Evolutionary conservation across 1,140 invertebrate species (phyloP).

Genomic region (Neodiprion fabricii): DNA sequence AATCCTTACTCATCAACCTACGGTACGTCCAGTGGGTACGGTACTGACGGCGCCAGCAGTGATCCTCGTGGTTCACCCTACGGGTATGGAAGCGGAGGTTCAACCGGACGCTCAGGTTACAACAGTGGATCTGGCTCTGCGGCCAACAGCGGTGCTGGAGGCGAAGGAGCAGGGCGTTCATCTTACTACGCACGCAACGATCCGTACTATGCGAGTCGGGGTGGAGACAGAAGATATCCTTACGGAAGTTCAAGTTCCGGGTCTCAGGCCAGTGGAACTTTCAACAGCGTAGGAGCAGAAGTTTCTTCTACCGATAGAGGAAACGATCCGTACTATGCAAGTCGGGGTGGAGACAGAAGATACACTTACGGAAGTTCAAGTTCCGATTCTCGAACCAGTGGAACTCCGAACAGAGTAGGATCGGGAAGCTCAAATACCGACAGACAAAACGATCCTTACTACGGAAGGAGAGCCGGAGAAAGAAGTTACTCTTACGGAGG

Average conservation of each 20-base stretch:
- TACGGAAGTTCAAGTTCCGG: not conserved
- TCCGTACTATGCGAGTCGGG: not conserved
- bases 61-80: not conserved
- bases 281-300: not conserved
- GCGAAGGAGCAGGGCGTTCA: not conserved
- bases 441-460: not conserved
- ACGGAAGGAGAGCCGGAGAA: not conserved
- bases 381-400: not conserved
- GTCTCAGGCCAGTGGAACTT: not conserved
- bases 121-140: not conserved
- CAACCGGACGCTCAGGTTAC: not conserved
- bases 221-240: not conserved
- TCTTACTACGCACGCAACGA: not conserved
- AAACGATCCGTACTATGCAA: not conserved
- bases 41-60: too few species aligned
- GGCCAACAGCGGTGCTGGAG: not conserved
- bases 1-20: too few species aligned
- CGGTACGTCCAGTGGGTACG: too few species aligned
- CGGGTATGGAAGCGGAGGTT: not conserved
- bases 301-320: not conserved
- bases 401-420: not conserved
- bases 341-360: not conserved
- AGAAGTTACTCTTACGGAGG: not conserved
- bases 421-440: not conserved
- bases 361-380: not conserved